phyloP scores from a whole-genome alignment of 2,888 invertebrate genomes.

The Volucella bombylans region DNA sequence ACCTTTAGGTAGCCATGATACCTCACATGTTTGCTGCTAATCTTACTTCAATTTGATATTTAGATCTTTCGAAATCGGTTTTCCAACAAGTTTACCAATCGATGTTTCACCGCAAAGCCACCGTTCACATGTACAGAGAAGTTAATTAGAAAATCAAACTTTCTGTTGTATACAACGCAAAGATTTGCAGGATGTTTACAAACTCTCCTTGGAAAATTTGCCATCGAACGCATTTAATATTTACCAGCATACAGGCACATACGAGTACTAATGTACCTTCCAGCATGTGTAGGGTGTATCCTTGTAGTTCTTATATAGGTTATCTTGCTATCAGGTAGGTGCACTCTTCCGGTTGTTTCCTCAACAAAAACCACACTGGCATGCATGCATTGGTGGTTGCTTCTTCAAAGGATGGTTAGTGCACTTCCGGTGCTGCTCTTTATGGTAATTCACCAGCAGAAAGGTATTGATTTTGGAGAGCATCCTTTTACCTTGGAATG shows the following conservation, averaged over 20 bases:
- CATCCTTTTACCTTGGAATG: slow-evolving; percentile 68
- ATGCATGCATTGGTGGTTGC: slow-evolving; percentile 19
- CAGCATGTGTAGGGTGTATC: too few species aligned
- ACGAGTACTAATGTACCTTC: background rate
- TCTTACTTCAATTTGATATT: too few species aligned
- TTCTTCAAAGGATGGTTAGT: slow-evolving; percentile 17
- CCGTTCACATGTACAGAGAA: too few species aligned
- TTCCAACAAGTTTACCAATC: too few species aligned
- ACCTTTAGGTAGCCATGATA: too few species aligned
- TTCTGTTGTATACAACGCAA: background rate
- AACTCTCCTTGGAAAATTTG: slow-evolving; percentile 6
- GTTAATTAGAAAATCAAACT: too few species aligned
- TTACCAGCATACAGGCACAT: slow-evolving; percentile 17
- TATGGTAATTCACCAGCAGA: slow-evolving; percentile 55
- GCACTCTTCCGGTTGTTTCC: slow-evolving; percentile 48
- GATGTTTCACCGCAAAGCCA: too few species aligned
- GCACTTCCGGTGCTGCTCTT: slow-evolving; percentile 40
- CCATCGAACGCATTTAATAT: slow-evolving; percentile 33
- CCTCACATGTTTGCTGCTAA: too few species aligned
- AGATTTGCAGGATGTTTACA: slow-evolving; percentile 8
- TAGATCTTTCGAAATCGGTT: too few species aligned
- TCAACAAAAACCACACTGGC: slow-evolving; percentile 53
- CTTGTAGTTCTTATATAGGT: slow-evolving; percentile 40
- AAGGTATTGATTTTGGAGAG: slow-evolving; percentile 43
- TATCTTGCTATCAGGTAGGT: slow-evolving; percentile 62